phyloP scores from a whole-genome alignment of 1,140 invertebrate species.

The Platorchestia sp. region DNA sequence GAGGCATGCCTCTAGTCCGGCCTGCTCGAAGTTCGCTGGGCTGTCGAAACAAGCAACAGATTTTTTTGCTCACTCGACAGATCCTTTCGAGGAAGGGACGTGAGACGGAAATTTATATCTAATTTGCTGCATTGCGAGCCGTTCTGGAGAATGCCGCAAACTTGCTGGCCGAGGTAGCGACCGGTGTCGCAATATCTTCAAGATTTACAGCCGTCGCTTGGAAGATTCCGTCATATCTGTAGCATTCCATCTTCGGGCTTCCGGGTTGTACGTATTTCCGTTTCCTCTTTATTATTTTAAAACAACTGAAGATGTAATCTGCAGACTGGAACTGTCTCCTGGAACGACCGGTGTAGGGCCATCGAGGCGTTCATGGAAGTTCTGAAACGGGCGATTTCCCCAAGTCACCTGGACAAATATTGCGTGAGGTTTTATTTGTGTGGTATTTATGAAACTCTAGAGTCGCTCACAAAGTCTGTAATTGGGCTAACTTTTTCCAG shows the following conservation, averaged over 20 bases:
- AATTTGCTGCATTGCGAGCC: constrained; percentile 45
- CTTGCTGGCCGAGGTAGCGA: not conserved
- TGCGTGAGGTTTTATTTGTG: not conserved
- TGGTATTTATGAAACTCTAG: not conserved
- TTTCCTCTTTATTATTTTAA: constrained; percentile 13
- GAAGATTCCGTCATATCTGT: constrained; percentile 36
- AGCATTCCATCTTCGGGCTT: not conserved
- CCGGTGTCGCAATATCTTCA: constrained; percentile 31
- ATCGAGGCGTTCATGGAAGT: not conserved
- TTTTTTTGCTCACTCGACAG: constrained; percentile 49
- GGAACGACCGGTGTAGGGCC: not conserved
- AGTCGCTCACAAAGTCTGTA: not conserved
- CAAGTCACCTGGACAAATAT: not conserved
- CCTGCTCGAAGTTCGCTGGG: not conserved
- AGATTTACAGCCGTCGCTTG: constrained; percentile 19
- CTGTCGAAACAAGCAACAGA: constrained; percentile 26
- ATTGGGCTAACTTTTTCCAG: not conserved
- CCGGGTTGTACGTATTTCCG: constrained; percentile 27
- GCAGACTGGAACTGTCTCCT: not conserved
- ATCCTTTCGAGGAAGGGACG: constrained; percentile 34
- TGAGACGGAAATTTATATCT: constrained; percentile 51
- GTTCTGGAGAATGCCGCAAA: constrained; percentile 13
- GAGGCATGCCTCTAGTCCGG: not conserved
- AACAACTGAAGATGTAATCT: constrained; percentile 16
- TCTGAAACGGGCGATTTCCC: not conserved